Conservation (phyloP, 2,797 vertebrate species). For the Jordanella pulchra region DNA sequence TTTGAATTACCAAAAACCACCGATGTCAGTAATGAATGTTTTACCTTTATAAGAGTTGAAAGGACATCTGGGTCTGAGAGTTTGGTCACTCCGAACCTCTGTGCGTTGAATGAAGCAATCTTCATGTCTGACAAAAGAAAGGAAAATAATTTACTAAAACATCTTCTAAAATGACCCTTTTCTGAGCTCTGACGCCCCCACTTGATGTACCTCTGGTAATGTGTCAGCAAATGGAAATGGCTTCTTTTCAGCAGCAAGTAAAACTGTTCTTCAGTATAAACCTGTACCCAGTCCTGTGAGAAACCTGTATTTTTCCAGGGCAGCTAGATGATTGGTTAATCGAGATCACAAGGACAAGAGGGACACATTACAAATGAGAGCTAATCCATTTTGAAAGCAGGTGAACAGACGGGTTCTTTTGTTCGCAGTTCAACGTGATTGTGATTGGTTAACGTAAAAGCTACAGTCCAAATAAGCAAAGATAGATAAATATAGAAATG, state of each 20-base stretch:
- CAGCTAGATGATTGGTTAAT: slow-evolving; percentile 14
- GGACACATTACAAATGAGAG: slow-evolving; percentile 3
- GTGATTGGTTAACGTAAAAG: not conserved
- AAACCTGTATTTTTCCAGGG: slow-evolving; percentile 18
- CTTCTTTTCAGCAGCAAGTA: not conserved
- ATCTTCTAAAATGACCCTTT: not conserved
- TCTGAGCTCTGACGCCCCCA: not conserved
- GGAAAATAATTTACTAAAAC: not conserved
- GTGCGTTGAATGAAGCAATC: slow-evolving; percentile 60
- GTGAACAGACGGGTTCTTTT: slow-evolving; percentile 30
- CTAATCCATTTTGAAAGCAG: not conserved
- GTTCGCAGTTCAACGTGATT: not conserved
- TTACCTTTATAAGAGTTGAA: slow-evolving; percentile 68
- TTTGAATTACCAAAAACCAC: not conserved
- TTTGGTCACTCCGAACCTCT: slow-evolving; percentile 68
- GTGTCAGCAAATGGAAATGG: not conserved
- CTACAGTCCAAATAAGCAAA: not conserved
- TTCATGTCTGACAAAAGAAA: slow-evolving; percentile 51
- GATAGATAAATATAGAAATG: not conserved
- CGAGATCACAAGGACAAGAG: not conserved
- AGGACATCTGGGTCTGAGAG: slow-evolving; percentile 56
- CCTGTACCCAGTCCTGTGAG: slow-evolving; percentile 3
- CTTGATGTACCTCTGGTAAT: slow-evolving; percentile 5
- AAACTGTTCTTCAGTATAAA: slow-evolving; percentile 12
- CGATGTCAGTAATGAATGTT: not conserved